These are phyloP conservation scores for Ruditapes philippinarum DNA, from an alignment of 1,140 invertebrate genomes.

Conservation along the genomic window DNA sequence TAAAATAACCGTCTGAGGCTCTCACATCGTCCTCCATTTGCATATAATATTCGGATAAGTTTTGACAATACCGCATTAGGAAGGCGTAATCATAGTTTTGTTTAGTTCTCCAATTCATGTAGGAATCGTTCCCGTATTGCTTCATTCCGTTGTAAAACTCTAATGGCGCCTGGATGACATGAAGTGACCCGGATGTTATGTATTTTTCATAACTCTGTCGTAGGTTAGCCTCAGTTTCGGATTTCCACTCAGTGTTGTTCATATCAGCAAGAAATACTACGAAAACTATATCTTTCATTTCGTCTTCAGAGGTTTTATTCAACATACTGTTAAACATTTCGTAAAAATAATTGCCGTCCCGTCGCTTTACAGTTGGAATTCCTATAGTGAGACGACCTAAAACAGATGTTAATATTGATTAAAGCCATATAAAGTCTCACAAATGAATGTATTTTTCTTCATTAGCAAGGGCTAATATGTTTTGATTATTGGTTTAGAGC, in stretches of 20 bases:
- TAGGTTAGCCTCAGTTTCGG: conserved; percentile 64
- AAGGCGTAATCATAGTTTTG: conserved; percentile 84
- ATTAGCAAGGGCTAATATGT: too few relatives aligned
- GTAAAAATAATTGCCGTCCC: conserved; percentile 61
- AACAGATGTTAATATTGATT: conserved; percentile 19
- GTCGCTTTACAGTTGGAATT: conserved; percentile 69
- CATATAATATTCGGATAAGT: conserved; percentile 82
- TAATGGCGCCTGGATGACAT: conserved; percentile 80
- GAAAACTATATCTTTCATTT: conserved; percentile 59
- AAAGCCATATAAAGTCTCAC: background rate
- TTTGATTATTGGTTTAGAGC: too few relatives aligned
- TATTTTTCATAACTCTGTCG: conserved; percentile 62
- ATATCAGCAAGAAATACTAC: conserved; percentile 74
- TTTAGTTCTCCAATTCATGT: conserved; percentile 84
- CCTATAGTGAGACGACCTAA: conserved; percentile 69
- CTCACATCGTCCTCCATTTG: conserved; percentile 85
- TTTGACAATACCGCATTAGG: conserved; percentile 79
- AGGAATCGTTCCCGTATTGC: background rate
- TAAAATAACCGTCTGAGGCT: conserved; percentile 76
- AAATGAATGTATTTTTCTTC: background rate
- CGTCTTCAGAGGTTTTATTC: conserved; percentile 57
- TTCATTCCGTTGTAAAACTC: conserved; percentile 79
- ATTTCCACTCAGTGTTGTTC: conserved; percentile 68
- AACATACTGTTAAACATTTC: conserved; percentile 63
- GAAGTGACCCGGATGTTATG: conserved; percentile 77